Percentiles rank a stretch among this genome's conserved stretches.
Evolutionary conservation across 1,140 invertebrate species (phyloP).

Genomic region (Lordiphosa mommai): DNA sequence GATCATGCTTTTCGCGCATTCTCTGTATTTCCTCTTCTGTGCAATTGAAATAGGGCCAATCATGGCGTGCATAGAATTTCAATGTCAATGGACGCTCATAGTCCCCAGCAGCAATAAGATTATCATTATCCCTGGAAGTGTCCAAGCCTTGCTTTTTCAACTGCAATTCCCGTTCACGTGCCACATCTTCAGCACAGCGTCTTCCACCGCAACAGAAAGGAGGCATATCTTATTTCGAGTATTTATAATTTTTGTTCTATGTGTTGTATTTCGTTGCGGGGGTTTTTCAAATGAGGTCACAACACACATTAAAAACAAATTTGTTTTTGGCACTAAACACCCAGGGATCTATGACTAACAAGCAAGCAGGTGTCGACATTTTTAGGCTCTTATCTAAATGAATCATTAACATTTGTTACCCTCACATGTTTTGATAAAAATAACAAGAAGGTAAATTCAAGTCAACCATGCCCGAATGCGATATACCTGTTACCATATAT

Average conservation of each 20-base stretch:
- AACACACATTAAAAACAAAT: no score
- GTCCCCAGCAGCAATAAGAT: conserved; percentile 15
- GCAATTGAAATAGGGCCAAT: conserved; percentile 56
- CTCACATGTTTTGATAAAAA: no score
- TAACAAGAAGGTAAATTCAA: no score
- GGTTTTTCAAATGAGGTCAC: no score
- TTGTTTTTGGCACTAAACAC: no score
- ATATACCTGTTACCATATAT: no score
- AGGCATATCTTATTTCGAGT: conserved; percentile 28
- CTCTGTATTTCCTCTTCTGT: conserved; percentile 18
- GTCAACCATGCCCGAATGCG: no score
- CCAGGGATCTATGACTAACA: no score
- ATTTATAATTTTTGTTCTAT: neutral
- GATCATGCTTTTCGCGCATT: conserved; percentile 41
- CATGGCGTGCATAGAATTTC: conserved; percentile 60
- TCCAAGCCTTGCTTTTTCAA: neutral
- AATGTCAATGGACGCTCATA: conserved; percentile 37
- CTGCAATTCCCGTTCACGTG: neutral
- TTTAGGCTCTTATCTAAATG: no score
- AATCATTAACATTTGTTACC: no score
- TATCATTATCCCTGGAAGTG: neutral
- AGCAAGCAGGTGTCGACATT: no score
- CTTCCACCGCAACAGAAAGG: conserved; percentile 57
- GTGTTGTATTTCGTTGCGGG: no score
- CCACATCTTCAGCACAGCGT: conserved; percentile 33